A percentile compares a stretch with the other conserved stretches of the same genome.
Evolutionary conservation across 2,797 vertebrate species (phyloP).

Genomic region (Labeo calbasu): DNA sequence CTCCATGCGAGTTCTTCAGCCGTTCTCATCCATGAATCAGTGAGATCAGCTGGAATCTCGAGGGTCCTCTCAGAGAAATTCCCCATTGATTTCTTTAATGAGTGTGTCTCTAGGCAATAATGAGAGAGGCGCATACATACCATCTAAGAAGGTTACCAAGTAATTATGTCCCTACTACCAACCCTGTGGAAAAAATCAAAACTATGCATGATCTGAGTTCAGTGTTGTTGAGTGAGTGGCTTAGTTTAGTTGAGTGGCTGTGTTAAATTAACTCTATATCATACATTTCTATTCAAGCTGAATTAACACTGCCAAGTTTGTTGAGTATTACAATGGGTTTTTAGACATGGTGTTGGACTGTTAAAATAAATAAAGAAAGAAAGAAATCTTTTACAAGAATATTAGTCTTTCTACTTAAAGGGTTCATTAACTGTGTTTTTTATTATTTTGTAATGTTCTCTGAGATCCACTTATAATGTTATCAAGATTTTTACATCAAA

Average conservation of each 20-base stretch:
- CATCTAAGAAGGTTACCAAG: conserved; percentile 9
- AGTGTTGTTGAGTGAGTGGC: background rate
- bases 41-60: conserved; percentile 50
- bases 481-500: no score
- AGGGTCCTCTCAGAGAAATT: conserved; percentile 54
- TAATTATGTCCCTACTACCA: background rate
- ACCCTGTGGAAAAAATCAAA: background rate
- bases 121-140: conserved; percentile 19
- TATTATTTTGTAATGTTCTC: no score
- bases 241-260: background rate
- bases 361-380: no score
- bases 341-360: no score
- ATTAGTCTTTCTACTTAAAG: no score
- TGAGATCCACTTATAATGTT: no score
- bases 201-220: background rate
- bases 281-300: background rate
- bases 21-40: background rate
- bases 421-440: no score
- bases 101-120: conserved; percentile 30
- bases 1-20: background rate
- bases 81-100: conserved; percentile 50
- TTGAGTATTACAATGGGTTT: background rate
- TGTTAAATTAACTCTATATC: background rate
- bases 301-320: background rate
- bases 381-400: no score